Conservation (phyloP, 2,113 vertebrate genomes). For the Ammodramus savannarum region DNA sequence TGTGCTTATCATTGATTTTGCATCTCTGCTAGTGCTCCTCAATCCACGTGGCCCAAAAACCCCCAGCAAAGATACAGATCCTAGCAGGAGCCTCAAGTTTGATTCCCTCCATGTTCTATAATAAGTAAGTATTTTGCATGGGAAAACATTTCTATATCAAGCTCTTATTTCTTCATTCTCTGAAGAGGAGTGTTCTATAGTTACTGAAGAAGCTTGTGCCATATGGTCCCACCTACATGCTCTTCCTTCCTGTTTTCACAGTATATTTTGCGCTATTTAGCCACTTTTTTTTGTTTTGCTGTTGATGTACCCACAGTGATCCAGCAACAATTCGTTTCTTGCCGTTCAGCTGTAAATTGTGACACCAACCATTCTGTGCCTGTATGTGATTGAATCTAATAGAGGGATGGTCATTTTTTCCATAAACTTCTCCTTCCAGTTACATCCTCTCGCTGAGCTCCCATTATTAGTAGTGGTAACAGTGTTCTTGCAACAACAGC, state of each 20-base stretch:
- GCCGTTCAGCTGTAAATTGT: not conserved
- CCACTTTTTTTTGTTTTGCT: slow-evolving; percentile 58
- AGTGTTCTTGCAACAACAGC: not conserved
- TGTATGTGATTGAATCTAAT: not conserved
- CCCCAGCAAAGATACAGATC: not conserved
- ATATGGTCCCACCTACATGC: slow-evolving; percentile 54
- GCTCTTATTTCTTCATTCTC: not conserved
- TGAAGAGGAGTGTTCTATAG: not conserved
- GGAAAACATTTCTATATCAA: not conserved
- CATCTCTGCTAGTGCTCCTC: not conserved
- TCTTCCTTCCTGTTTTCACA: slow-evolving; percentile 64
- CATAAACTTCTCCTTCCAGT: not conserved
- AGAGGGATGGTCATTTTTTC: not conserved
- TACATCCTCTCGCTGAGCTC: not conserved
- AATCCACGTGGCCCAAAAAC: not conserved
- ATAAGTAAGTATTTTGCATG: not conserved
- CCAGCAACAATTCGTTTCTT: not conserved
- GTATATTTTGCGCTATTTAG: slow-evolving; percentile 61
- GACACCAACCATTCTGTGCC: not conserved
- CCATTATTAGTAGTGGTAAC: not conserved
- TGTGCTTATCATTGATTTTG: not conserved
- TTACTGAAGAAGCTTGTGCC: not conserved
- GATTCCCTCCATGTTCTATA: not conserved
- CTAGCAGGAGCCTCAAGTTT: not conserved
- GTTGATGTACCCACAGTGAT: not conserved